Percentiles rank a stretch among this genome's conserved stretches.
Conservation (phyloP, 2,888 invertebrate species). For the Oligia latruncula region DNA sequence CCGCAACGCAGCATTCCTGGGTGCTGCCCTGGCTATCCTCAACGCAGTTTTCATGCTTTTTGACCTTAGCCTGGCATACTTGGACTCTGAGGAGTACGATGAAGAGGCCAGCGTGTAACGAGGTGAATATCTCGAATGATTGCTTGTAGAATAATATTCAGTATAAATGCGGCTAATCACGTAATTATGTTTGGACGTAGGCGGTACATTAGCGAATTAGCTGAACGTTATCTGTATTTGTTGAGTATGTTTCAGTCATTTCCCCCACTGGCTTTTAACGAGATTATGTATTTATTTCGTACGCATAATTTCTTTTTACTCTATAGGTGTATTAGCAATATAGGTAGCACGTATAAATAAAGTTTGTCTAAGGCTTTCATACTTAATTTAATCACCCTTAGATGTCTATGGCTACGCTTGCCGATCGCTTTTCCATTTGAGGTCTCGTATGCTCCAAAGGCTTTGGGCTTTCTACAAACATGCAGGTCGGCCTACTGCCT, state of each 20-base stretch:
- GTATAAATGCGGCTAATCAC: slow-evolving; percentile 59
- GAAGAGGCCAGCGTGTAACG: slow-evolving; percentile 83
- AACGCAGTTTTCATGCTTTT: slow-evolving; percentile 82
- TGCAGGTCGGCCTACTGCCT: not conserved
- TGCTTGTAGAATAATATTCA: slow-evolving; percentile 39
- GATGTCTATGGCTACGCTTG: not conserved
- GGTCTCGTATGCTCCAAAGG: not conserved
- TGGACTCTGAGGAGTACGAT: slow-evolving; percentile 86
- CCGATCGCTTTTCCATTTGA: not conserved
- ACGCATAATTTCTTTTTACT: not conserved
- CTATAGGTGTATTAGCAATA: not conserved
- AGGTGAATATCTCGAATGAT: slow-evolving; percentile 66
- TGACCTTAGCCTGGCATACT: slow-evolving; percentile 84
- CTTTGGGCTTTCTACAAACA: too few species aligned
- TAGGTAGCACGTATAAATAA: not conserved
- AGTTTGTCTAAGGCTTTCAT: not conserved
- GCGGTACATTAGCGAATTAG: slow-evolving; percentile 46
- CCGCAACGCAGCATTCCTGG: slow-evolving; percentile 72
- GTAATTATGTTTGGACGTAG: slow-evolving; percentile 34
- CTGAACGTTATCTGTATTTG: slow-evolving; percentile 28
- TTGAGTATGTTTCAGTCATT: slow-evolving; percentile 22
- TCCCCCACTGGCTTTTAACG: slow-evolving; percentile 28
- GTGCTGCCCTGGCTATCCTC: slow-evolving; percentile 77
- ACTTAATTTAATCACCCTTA: not conserved
- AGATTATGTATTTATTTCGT: slow-evolving; percentile 35